A percentile compares a stretch with the other conserved stretches of the same genome.
Evolutionary conservation across 1,140 invertebrate species (phyloP).

Genomic region (Drosophila arizonae): DNA sequence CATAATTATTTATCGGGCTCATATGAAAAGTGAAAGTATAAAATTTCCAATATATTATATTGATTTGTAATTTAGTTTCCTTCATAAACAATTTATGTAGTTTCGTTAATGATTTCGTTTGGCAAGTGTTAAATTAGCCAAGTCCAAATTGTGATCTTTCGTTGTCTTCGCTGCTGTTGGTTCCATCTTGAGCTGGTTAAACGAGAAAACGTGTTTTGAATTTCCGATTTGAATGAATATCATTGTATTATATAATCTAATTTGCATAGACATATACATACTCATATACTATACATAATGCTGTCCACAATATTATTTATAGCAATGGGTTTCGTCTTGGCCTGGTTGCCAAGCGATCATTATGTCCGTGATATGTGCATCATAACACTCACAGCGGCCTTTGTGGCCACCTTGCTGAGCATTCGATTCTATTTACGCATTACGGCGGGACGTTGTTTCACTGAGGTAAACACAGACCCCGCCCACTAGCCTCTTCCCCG

Average conservation of each 20-base stretch:
- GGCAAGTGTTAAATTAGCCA: slow-evolving; percentile 33
- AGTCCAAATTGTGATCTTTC: slow-evolving; percentile 18
- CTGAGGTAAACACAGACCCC: slow-evolving; percentile 64
- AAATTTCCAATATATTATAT: slow-evolving; percentile 35
- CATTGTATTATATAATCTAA: slow-evolving; percentile 62
- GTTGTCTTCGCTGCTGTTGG: not conserved
- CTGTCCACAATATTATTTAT: slow-evolving; percentile 56
- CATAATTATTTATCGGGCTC: slow-evolving; percentile 66
- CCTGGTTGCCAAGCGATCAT: slow-evolving; percentile 72
- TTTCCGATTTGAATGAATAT: slow-evolving; percentile 24
- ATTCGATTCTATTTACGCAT: slow-evolving; percentile 81
- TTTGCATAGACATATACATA: slow-evolving; percentile 59
- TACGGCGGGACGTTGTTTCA: slow-evolving; percentile 77
- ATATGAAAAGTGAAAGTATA: slow-evolving; percentile 68
- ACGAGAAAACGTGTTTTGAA: slow-evolving; percentile 54
- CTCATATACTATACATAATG: slow-evolving; percentile 37
- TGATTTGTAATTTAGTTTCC: slow-evolving; percentile 22
- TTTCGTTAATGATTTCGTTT: slow-evolving; percentile 36
- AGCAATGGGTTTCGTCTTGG: slow-evolving; percentile 78
- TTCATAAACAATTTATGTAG: not conserved
- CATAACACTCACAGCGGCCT: slow-evolving; percentile 63
- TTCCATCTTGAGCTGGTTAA: slow-evolving; percentile 18
- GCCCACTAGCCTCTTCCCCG: not conserved
- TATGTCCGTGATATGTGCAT: slow-evolving; percentile 72
- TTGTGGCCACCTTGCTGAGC: slow-evolving; percentile 75